Base-by-base conservation (phyloP, 2,888 invertebrate species). In the Caenorhabditis imperialis region DNA sequence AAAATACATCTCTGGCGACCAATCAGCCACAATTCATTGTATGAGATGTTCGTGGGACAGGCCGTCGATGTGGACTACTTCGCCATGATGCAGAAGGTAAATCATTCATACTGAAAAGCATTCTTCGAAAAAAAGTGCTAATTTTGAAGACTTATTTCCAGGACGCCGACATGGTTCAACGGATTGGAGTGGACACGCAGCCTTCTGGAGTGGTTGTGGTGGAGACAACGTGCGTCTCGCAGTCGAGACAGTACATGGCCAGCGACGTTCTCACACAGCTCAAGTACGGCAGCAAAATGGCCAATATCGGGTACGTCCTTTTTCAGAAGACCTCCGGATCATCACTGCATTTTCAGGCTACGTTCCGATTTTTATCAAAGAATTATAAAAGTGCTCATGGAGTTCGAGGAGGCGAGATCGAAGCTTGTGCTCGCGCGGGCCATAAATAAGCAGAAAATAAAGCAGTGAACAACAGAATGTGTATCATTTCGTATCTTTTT, bases 371-470 rank as follows among this genome's bases (percentile, higher is more conserved):
- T 84, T 33, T 81, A 84, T 58, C 83, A 79, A 74, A 50, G 82
- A n/a, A 84, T 84, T 33, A 79, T 83, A 55, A 79, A 79, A 62
- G 84, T 84, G 33, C 73, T 84, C 45, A 74, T 79, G 74, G 81
- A 84, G 58, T 84, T 84, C 65, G 82, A 84, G 47, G 81, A 81
- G 42, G 84, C 83, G 0, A 69, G 79, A 20, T 62, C 78, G 20
- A 82, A 83, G 54, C 60, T 84, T 27, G 27, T 84, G 25, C 37
- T 70, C 16, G 75, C 83, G 18, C 40, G 82, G 22, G 74, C 76
- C 10, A 37, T 67, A 1, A 51, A 58, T 35, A 72, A 69, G 33
- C 33, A 61, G 23, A 60, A 65, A 27, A 51, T 61, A 3, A 42
- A 40, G 18, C 12, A 37, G 16, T 47, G 27, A 48, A 38, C 25